Evolutionary conservation across 2,888 invertebrate genomes (phyloP).

Genomic region (Molanna angustata): DNA sequence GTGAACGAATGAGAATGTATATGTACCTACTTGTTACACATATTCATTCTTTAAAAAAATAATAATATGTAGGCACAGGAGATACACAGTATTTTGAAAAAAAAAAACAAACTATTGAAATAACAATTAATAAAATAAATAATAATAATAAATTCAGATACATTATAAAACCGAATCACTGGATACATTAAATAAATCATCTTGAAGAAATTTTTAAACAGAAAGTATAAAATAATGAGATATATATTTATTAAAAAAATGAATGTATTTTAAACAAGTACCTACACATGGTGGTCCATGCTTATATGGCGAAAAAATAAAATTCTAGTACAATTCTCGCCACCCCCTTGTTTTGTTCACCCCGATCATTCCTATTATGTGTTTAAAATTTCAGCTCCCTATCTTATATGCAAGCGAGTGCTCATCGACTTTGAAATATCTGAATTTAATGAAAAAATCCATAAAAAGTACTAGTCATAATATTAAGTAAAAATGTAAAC

Average conservation of each 20-base stretch:
- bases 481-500: background rate
- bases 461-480: background rate
- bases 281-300: background rate
- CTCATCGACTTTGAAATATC: background rate
- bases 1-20: no score
- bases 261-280: background rate
- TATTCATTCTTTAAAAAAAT: no score
- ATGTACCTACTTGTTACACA: no score
- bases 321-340: background rate
- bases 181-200: no score
- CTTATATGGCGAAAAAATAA: background rate
- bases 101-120: no score
- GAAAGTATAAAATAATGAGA: no score
- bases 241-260: background rate
- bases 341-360: background rate
- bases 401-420: background rate
- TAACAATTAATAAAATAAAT: no score
- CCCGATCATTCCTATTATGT: background rate
- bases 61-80: no score
- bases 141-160: no score
- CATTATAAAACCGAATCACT: no score
- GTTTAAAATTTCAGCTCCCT: background rate
- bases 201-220: no score
- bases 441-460: background rate
- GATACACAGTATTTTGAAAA: no score